Evolutionary conservation across 2,113 vertebrate species (phyloP), one percentile per base, ranked within the genome.

Genomic region (Microtus richardsoni): DNA sequence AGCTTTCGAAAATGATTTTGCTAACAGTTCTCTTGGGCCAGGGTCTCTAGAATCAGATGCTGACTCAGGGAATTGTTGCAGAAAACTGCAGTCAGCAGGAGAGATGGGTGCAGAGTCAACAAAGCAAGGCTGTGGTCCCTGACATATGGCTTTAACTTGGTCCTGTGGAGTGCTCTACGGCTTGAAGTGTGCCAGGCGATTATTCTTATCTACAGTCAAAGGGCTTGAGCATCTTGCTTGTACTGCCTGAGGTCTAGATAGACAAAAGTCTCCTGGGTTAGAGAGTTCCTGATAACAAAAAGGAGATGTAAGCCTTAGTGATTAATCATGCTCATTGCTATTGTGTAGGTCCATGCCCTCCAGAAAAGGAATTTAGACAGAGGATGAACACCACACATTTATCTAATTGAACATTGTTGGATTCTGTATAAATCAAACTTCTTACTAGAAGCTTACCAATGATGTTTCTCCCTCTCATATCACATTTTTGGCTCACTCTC

Each of bases 1-100:
- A 74, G 47, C 44, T 88, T 91, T n/a, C 44, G 36, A 68, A 95
- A 96, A 94, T 52, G 44, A 14, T 44, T n/a, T 78, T 94, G 52
- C n/a, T 70, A 3, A 74, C 68, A 86, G 36, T 95, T 87, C 28
- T 83, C 41, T 93, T 91, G 14, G 33, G 21, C 41, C 41, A 22
- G 19, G 4, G 24, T 93, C 10, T 10, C 36, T 90, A 89, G 58
- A 74, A 91, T 85, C 52, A 89, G 39, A n/a, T 62, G 11, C 66
- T 21, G 30, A 68, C 16, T n/a, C 0, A 64, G 16, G 11, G 30
- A 82, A 92, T 91, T 39, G 22, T 12, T 60, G 28, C 39, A 39
- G 68, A 19, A 1, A 39, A 88, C 68, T 2, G 71, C 30, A 85
- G 26, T 14, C 7, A 82, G 49, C 49, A 82, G 28, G 39, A 80